These are phyloP conservation scores for Drosophila lutescens DNA, from an alignment of 2,888 invertebrate species.

Conservation along the genomic window DNA sequence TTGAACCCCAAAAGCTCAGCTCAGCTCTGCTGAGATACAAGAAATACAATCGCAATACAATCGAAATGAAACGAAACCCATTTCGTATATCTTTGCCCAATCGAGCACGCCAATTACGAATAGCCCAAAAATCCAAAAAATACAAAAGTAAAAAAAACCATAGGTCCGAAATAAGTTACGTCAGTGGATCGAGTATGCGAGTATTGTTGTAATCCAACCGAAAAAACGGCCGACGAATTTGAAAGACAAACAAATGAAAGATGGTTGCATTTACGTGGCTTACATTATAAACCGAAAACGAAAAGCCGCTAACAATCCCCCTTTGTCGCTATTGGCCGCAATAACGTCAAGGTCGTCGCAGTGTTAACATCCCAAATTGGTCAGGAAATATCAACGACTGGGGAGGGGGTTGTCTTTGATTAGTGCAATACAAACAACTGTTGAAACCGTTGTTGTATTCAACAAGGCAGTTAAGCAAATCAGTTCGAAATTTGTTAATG, in stretches of 20 bases:
- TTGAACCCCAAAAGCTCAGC: not conserved
- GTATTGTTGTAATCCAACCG: constrained; percentile 63
- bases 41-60: constrained; percentile 30
- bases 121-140: constrained; percentile 25
- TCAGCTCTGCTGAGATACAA: constrained; percentile 12
- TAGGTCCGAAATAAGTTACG: constrained; percentile 49
- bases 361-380: constrained; percentile 23
- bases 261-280: constrained; percentile 59
- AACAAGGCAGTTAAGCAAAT: constrained; percentile 8
- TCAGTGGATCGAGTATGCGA: constrained; percentile 48
- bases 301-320: constrained; percentile 18
- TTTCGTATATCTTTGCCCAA: constrained; percentile 70
- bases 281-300: constrained; percentile 39
- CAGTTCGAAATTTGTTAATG: not conserved
- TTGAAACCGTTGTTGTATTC: constrained; percentile 29
- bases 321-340: constrained; percentile 45
- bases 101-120: constrained; percentile 73
- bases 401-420: not conserved
- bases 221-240: constrained; percentile 48
- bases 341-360: constrained; percentile 63
- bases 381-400: not conserved
- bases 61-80: constrained; percentile 17
- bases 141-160: constrained; percentile 41
- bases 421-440: constrained; percentile 24
- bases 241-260: constrained; percentile 43